Conservation (phyloP, 1,140 invertebrate species). For the Akabosia matsudoensis region DNA sequence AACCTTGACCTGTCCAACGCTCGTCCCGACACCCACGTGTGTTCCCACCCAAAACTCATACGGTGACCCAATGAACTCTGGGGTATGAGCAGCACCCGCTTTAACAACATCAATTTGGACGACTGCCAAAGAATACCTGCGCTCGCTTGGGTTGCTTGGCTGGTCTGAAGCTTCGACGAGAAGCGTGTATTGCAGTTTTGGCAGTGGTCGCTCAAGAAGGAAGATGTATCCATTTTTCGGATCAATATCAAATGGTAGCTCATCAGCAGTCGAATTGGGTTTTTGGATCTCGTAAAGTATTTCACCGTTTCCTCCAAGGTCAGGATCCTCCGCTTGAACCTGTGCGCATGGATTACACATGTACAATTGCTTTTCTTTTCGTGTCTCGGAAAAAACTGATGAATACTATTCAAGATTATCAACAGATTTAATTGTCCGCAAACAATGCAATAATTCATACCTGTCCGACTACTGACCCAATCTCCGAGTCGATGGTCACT, state of each 20-base stretch:
- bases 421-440: not conserved
- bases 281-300: conserved; percentile 73
- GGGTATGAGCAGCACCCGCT: conserved; percentile 49
- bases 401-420: too few relatives aligned
- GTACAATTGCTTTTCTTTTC: too few relatives aligned
- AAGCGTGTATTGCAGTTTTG: conserved; percentile 67
- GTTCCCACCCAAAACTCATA: conserved; percentile 87
- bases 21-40: conserved; percentile 75
- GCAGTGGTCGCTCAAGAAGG: conserved; percentile 64
- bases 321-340: conserved; percentile 74
- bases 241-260: conserved; percentile 68
- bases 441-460: conserved; percentile 46
- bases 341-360: conserved; percentile 26
- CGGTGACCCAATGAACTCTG: conserved; percentile 79
- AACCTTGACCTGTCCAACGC: conserved; percentile 76
- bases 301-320: conserved; percentile 73
- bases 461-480: conserved; percentile 67
- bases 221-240: conserved; percentile 65
- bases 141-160: conserved; percentile 73
- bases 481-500: conserved; percentile 63
- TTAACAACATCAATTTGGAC: conserved; percentile 60
- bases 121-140: conserved; percentile 73
- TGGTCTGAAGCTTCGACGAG: conserved; percentile 75
- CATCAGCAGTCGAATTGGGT: conserved; percentile 60
- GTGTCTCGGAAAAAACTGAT: too few relatives aligned